Base-by-base conservation (phyloP, 2,797 vertebrate species). In the Pseudomugil tenellus region DNA sequence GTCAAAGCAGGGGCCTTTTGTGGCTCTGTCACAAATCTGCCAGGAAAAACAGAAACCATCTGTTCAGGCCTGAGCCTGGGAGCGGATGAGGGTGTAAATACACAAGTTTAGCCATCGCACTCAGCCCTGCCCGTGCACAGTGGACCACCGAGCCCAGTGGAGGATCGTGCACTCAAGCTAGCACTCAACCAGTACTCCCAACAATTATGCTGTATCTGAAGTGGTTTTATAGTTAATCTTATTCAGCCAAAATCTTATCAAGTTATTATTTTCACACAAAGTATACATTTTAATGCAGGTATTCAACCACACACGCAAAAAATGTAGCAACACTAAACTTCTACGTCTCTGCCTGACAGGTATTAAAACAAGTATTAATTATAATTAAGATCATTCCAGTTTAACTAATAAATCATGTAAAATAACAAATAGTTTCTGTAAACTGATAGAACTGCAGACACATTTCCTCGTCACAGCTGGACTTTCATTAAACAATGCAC, bases 41-140 rank as follows among this genome's bases (percentile, higher is more conserved):
- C 91, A 92, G 93, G 92, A 92, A 95, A 96, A 96, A 95, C 92
- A 94, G 72, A 87, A 94, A 94, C 91, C 94, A 94, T 94, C 93
- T 95, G 94, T 90, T 92, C 67, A 64, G 46, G 70, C 81, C 86
- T 55, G 78, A 71, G 79, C 91, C 91, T 89, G 86, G 92, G 91
- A 67, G 73, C 84, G 79, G 88, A 87, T 89, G 85, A 87, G 90
- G 72, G 81, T 83, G 84, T 92, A 93, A 92, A 78, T 88, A 73
- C 87, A 88, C 23, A 79, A 94, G 91, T 94, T 92, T 90, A 93
- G 92, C 91, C 91, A 83, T 91, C 82, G 70, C 82, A 88, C 85
- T 86, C 81, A 63, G 81, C 85, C 79, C 85, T 87, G 85, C 69
- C 81, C 55, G 53, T 28, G 35, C 81, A 58, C 76, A 65, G 75